A percentile compares a stretch with the other conserved stretches of the same genome.
Evolutionary conservation across 2,888 invertebrate species (phyloP).

Genomic region (Hanleya hanleyi): DNA sequence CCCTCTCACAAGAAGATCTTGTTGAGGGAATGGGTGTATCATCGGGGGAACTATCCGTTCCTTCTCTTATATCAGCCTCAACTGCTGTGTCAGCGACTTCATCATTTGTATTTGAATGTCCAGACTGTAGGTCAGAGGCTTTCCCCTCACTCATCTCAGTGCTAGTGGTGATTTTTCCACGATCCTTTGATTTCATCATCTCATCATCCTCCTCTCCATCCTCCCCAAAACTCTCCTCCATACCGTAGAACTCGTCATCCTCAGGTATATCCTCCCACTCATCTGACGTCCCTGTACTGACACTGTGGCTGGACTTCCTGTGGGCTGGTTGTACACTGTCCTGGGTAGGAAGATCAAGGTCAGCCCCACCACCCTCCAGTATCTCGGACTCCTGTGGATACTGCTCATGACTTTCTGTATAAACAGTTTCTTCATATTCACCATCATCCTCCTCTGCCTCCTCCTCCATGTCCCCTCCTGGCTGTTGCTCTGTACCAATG

Average conservation of each 20-base stretch:
- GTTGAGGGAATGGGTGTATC: background rate
- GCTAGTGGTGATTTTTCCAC: background rate
- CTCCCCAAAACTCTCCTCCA: constrained; percentile 1
- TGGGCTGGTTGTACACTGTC: too few species aligned
- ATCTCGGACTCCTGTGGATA: background rate
- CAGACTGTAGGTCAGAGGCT: background rate
- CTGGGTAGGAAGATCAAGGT: too few species aligned
- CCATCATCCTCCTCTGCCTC: background rate
- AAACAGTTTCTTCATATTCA: background rate
- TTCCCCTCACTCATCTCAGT: background rate
- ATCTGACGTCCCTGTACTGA: background rate
- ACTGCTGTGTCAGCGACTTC: background rate
- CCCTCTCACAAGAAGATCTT: background rate
- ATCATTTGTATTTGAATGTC: background rate
- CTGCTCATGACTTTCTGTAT: background rate
- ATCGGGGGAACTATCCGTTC: background rate
- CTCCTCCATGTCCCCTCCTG: background rate
- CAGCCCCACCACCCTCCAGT: background rate
- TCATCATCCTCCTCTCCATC: background rate
- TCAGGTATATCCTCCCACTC: constrained; percentile 8
- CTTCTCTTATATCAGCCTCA: background rate
- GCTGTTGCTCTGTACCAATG: background rate
- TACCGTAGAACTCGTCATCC: background rate
- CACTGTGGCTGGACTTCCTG: constrained; percentile 2
- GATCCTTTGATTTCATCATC: too few species aligned